A percentile compares a stretch with the other conserved stretches of the same genome.
phyloP scores from a whole-genome alignment of 2,888 invertebrate species.

The Prenolepis imparis region DNA sequence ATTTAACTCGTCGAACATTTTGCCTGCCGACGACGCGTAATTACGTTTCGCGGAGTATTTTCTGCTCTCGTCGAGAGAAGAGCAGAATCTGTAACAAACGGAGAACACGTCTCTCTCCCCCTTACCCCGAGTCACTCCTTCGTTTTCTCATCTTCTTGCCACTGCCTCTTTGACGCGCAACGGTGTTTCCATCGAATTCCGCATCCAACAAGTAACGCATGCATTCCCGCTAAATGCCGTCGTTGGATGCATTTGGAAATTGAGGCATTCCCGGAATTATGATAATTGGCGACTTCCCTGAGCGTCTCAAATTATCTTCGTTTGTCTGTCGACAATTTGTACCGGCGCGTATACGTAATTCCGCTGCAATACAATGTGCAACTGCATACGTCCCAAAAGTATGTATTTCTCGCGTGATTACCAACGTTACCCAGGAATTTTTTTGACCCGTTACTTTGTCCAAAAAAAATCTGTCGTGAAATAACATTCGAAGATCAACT shows the following conservation, averaged over 20 bases:
- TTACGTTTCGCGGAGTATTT: slow-evolving; percentile 27
- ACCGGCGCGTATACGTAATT: slow-evolving; percentile 29
- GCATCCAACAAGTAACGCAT: slow-evolving; percentile 2
- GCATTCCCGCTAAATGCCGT: slow-evolving; percentile 20
- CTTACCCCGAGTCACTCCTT: not conserved
- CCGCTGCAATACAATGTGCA: slow-evolving; percentile 35
- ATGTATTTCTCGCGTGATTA: slow-evolving; percentile 26
- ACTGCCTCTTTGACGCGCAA: slow-evolving; percentile 11
- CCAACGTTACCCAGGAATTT: slow-evolving; percentile 23
- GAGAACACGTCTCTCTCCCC: not conserved
- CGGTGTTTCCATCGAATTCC: not conserved
- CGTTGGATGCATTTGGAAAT: slow-evolving; percentile 36
- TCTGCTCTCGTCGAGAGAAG: slow-evolving; percentile 38
- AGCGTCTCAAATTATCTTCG: slow-evolving; percentile 45
- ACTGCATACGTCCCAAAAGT: not conserved
- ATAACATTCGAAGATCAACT: not conserved
- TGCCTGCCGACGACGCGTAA: slow-evolving; percentile 46
- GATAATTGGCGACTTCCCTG: slow-evolving; percentile 49
- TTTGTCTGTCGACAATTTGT: slow-evolving; percentile 52
- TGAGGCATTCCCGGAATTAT: slow-evolving; percentile 46
- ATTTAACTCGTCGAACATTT: slow-evolving; percentile 43
- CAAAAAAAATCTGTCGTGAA: not conserved
- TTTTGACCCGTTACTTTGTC: slow-evolving; percentile 31
- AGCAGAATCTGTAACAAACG: slow-evolving; percentile 39
- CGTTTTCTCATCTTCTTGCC: not conserved